phyloP scores from a whole-genome alignment of 2,797 vertebrate species.

The Coilia nasus region DNA sequence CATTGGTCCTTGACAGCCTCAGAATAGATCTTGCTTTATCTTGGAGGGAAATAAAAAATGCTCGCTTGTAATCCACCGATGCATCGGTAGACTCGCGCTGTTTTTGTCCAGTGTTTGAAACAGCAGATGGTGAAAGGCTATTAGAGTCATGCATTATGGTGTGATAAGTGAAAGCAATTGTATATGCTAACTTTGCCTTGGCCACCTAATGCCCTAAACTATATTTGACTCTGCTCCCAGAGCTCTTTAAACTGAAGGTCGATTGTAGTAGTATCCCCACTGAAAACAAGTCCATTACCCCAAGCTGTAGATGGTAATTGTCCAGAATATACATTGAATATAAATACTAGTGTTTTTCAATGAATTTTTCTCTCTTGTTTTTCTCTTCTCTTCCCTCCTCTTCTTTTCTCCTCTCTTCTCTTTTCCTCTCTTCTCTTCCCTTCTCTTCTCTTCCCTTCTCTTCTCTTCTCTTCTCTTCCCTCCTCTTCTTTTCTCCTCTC shows the following conservation, averaged over 20 bases:
- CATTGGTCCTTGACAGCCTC: neutral
- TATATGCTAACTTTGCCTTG: neutral
- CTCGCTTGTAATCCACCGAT: neutral
- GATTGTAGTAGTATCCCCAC: neutral
- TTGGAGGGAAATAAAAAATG: neutral
- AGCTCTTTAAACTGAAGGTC: neutral
- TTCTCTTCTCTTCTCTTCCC: neutral
- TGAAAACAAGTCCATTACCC: constrained; percentile 1
- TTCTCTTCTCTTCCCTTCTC: neutral
- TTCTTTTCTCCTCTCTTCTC: neutral
- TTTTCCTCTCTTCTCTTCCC: neutral
- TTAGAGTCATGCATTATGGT: neutral
- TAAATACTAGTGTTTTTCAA: neutral
- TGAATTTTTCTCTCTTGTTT: no score
- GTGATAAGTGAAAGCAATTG: neutral
- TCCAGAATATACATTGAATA: neutral
- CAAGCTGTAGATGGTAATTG: neutral
- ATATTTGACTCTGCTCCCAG: neutral
- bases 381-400: neutral
- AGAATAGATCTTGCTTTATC: neutral
- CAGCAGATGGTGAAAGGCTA: constrained; percentile 2
- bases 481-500: neutral
- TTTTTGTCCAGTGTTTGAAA: neutral
- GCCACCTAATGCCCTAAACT: neutral
- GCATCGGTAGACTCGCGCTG: neutral